These are phyloP conservation scores for Apeltes quadracus DNA, from an alignment of 2,113 vertebrate genomes.

Conservation along the genomic window DNA sequence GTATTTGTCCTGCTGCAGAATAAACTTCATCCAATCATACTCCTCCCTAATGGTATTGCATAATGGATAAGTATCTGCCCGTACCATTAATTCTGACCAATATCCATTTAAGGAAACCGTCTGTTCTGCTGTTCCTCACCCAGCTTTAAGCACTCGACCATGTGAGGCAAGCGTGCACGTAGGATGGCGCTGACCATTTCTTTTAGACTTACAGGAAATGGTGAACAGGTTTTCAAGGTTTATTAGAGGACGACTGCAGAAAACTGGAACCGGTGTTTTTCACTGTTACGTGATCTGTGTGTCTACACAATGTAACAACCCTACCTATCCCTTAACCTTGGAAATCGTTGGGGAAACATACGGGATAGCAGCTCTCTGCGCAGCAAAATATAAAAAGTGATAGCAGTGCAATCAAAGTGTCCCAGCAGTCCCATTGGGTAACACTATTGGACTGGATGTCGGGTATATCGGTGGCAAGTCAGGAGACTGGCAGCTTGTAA, in stretches of 20 bases:
- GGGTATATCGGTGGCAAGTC: slow-evolving; percentile 72
- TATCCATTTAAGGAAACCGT: too few species aligned
- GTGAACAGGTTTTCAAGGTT: not conserved
- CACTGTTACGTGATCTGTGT: not conserved
- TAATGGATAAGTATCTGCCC: too few species aligned
- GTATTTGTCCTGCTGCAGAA: too few species aligned
- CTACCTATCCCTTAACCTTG: slow-evolving; percentile 7
- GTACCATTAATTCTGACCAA: too few species aligned
- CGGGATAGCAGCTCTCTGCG: slow-evolving; percentile 11
- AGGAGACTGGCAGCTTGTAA: slow-evolving; percentile 76
- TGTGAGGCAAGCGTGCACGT: too few species aligned
- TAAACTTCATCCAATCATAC: too few species aligned
- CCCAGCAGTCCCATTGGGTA: slow-evolving; percentile 53
- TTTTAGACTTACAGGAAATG: not conserved
- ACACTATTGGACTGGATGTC: slow-evolving; percentile 59
- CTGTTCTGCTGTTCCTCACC: too few species aligned
- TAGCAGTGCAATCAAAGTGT: slow-evolving; percentile 54
- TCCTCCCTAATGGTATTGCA: too few species aligned
- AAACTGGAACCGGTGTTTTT: not conserved
- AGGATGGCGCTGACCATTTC: too few species aligned
- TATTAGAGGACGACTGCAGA: not conserved
- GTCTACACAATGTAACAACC: not conserved
- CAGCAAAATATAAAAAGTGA: slow-evolving; percentile 39
- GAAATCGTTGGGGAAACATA: slow-evolving; percentile 24
- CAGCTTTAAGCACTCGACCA: too few species aligned